Percentiles rank a stretch among this genome's conserved stretches.
Evolutionary conservation across 2,113 vertebrate genomes (phyloP).

Genomic region (Hydrochoerus hydrochaeris): DNA sequence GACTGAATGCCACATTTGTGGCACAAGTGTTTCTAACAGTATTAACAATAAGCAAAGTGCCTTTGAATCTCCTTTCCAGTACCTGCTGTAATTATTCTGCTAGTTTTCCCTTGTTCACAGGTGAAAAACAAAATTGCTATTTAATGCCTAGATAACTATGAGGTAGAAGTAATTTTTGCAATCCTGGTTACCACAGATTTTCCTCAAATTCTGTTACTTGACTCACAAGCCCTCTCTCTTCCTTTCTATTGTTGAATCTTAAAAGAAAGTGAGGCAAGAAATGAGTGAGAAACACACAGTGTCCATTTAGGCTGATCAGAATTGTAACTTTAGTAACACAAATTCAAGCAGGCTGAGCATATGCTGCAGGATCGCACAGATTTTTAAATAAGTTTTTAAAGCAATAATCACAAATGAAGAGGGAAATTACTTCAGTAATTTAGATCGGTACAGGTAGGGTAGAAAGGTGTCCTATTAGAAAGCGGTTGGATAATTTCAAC

Average conservation of each 20-base stretch:
- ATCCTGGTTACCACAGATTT: not conserved
- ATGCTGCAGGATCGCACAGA: not conserved
- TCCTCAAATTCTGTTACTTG: not conserved
- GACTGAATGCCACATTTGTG: not conserved
- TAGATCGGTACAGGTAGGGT: not conserved
- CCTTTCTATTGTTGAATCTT: not conserved
- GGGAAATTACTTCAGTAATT: not conserved
- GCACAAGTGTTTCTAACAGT: not conserved
- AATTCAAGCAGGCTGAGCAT: not conserved
- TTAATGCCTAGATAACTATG: not conserved
- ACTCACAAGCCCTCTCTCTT: not conserved
- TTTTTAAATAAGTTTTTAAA: not conserved
- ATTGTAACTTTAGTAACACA: not conserved
- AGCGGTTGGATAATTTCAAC: not conserved
- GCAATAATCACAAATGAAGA: too few species aligned
- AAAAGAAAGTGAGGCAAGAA: not conserved
- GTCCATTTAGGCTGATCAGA: not conserved
- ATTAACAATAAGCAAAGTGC: not conserved
- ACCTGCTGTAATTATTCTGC: not conserved
- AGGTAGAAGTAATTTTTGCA: not conserved
- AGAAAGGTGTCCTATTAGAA: not conserved
- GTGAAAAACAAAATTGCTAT: not conserved
- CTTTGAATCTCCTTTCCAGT: not conserved
- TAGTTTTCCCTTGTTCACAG: not conserved
- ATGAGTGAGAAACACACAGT: not conserved